These are phyloP conservation scores for Gnathonemus longibarbis DNA, from an alignment of 2,113 vertebrate species.

Conservation along the genomic window DNA sequence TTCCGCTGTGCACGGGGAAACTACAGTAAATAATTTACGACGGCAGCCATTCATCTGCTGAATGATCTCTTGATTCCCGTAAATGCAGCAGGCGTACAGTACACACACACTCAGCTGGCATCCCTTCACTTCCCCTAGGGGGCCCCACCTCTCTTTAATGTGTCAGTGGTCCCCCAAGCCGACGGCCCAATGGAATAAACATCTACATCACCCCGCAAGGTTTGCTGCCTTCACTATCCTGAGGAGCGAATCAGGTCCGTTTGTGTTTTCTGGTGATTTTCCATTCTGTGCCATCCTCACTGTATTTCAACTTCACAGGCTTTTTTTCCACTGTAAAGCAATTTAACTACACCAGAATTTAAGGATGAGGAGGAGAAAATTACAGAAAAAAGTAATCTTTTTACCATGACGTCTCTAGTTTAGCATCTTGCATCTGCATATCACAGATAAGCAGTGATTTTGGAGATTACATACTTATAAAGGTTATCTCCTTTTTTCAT, in stretches of 20 bases:
- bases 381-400: not conserved
- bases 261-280: not conserved
- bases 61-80: constrained; percentile 23
- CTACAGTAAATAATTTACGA: constrained; percentile 19
- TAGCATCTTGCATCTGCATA: not conserved
- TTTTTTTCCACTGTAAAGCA: not conserved
- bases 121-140: constrained; percentile 6
- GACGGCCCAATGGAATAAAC: not conserved
- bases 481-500: not conserved
- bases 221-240: not conserved
- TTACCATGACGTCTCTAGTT: not conserved
- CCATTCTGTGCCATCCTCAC: not conserved
- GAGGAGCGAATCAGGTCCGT: not conserved
- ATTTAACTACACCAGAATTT: not conserved
- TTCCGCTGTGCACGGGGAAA: not conserved
- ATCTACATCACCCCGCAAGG: not conserved
- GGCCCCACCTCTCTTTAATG: not conserved
- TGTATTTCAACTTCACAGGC: not conserved
- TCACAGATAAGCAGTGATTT: not conserved
- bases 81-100: constrained; percentile 13
- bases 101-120: not conserved
- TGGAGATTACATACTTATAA: not conserved
- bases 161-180: not conserved
- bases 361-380: not conserved
- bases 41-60: constrained; percentile 22